phyloP scores from a whole-genome alignment of 2,888 invertebrate species.

The Philereme transversata region DNA sequence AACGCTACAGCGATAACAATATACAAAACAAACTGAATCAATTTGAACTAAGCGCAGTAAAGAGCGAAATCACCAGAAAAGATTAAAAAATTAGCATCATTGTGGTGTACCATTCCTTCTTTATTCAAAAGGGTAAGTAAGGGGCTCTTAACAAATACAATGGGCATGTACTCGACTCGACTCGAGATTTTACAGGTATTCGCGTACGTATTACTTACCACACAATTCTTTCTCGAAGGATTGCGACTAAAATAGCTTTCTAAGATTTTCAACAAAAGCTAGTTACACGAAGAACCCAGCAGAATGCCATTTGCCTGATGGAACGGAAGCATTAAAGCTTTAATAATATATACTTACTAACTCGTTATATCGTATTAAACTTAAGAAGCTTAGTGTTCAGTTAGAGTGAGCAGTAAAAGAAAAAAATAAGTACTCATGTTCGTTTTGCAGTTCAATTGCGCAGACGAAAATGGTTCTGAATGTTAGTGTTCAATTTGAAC shows the following conservation, averaged over 20 bases:
- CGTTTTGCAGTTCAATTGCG: too few relatives aligned
- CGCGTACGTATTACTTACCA: slow-evolving; percentile 38
- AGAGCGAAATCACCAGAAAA: slow-evolving; percentile 36
- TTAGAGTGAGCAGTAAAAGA: not conserved
- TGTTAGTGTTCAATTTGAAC: too few relatives aligned
- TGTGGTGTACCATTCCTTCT: slow-evolving; percentile 46
- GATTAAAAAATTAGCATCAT: slow-evolving; percentile 42
- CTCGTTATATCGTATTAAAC: not conserved
- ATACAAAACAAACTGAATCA: slow-evolving; percentile 4
- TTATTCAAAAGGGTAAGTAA: slow-evolving; percentile 44
- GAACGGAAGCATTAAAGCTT: not conserved
- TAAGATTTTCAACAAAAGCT: slow-evolving; percentile 19
- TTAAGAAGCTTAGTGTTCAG: not conserved
- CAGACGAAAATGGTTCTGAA: too few relatives aligned
- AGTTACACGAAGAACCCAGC: not conserved
- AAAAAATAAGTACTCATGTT: not conserved
- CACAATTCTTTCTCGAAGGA: slow-evolving; percentile 44
- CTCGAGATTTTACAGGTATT: slow-evolving; percentile 48
- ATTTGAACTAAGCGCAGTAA: slow-evolving; percentile 16
- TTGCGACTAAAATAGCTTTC: slow-evolving; percentile 42
- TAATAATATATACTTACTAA: not conserved
- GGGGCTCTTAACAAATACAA: slow-evolving; percentile 49
- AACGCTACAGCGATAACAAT: not conserved
- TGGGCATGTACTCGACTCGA: slow-evolving; percentile 51
- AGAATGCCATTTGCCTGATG: not conserved